A percentile compares a stretch with the other conserved stretches of the same genome.
phyloP scores from a whole-genome alignment of 2,797 vertebrate genomes.

The Chromis chromis region DNA sequence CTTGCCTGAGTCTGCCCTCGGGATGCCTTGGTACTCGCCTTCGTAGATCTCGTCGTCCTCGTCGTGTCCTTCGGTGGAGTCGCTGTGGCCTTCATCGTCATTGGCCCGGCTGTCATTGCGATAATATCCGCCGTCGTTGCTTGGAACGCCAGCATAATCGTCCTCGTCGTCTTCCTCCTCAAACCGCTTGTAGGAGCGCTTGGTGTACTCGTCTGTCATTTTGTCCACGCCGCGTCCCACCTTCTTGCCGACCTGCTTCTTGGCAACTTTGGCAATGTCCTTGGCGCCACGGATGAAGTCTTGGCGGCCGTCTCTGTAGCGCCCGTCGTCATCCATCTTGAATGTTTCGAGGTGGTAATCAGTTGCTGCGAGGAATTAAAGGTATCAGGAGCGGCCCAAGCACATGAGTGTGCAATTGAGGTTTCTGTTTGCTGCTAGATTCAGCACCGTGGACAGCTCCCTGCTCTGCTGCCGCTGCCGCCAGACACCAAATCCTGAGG shows the following conservation, averaged over 20 bases:
- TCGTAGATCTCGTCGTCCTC: slow-evolving; percentile 99
- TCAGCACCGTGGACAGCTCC: slow-evolving; percentile 74
- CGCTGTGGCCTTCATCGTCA: slow-evolving; percentile 93
- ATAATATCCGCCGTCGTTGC: slow-evolving; percentile 82
- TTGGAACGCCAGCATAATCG: slow-evolving; percentile 80
- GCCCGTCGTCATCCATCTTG: slow-evolving; percentile 92
- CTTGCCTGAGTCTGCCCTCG: slow-evolving; percentile 89
- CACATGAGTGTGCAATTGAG: slow-evolving; percentile 68
- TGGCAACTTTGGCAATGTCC: slow-evolving; percentile 97
- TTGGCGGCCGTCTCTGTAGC: slow-evolving; percentile 89
- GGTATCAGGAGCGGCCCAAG: slow-evolving; percentile 76
- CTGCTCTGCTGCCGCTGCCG: slow-evolving; percentile 36
- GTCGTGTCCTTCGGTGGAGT: slow-evolving; percentile 96
- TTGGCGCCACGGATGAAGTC: slow-evolving; percentile 97
- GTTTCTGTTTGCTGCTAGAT: slow-evolving; percentile 47
- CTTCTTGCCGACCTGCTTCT: slow-evolving; percentile 93
- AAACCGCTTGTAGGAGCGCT: slow-evolving; percentile 93
- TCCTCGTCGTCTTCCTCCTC: slow-evolving; percentile 95
- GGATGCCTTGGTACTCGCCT: slow-evolving; percentile 98
- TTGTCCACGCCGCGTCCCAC: slow-evolving; percentile 91
- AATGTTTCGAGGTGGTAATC: slow-evolving; percentile 30
- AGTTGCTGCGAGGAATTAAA: slow-evolving; percentile 58
- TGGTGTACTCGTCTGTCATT: slow-evolving; percentile 94
- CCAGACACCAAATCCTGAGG: slow-evolving; percentile 51
- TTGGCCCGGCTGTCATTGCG: slow-evolving; percentile 87